Base-by-base conservation (phyloP, 2,797 vertebrate genomes). In the Catamblyrhynchus diadema region DNA sequence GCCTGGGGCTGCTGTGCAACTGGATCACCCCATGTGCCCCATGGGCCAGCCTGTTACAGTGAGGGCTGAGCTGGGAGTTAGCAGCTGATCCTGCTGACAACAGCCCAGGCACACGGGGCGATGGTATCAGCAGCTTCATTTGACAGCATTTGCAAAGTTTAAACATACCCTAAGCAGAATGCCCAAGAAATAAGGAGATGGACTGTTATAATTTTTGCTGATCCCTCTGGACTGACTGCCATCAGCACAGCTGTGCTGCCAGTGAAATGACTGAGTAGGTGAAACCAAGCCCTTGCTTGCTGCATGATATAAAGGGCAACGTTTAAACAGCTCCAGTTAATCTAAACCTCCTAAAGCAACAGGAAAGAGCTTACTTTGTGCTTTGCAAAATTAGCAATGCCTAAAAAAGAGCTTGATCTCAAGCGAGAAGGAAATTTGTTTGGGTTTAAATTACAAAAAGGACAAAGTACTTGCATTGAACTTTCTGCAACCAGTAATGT, bases 21-120 rank as follows among this genome's bases (percentile, higher is more conserved):
- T 57, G 60, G 15, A 45, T 66, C 42, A 23, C 54, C 13, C 39
- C 0, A 0, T 53, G 41, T 51, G 4, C 4, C n/a, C n/a, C n/a
- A n/a, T 41, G 33, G 57, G 47, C 30, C 59, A 88, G 41, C 53
- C n/a, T 9, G 9, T 8, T 56, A 56, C 27, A 70, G 16, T 23
- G 47, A 61, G 21, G 7, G 30, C 35, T 7, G 7, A 53, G 42
- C 22, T 77, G 45, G 65, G 39, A 57, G 24, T 48, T 47, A 32
- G 17, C 2, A 0, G 32, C 20, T 61, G 11, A 53, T 48, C 37
- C 33, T 56, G 20, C 65, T 70, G 39, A 71, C 7, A 64, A 8
- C 37, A 64, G 48, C n/a, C 44, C 35, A 32, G 35, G 17, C 21
- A 90, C 28, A 30, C 28, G 11, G 50, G 28, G 7, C 30, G 50